Base-by-base conservation (phyloP, 2,113 vertebrate genomes). In the Calyptommatus sinebrachiatus region DNA sequence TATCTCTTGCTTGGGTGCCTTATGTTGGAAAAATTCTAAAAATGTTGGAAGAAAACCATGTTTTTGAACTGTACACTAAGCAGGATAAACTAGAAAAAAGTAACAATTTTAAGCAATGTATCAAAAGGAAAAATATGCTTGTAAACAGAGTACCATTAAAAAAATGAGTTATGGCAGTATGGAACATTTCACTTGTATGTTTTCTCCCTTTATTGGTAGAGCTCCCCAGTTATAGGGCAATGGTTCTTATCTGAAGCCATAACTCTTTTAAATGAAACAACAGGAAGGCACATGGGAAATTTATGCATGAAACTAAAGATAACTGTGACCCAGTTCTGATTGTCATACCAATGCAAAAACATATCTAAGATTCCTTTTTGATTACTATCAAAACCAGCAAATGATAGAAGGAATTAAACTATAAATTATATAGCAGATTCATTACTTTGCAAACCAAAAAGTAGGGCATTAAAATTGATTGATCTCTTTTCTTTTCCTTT, bases 291-390 rank as follows among this genome's bases (percentile, higher is more conserved):
- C 66, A 76, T 77, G 73, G 82, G 66, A 28, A 96, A 95, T 93
- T 96, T 94, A 93, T 92, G 82, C 0, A 0, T 24, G 78, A 86
- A 86, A 88, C 71, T 82, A 29, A 84, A 45, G 21, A 72, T 18
- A 79, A 31, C 57, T 68, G n/a, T 7, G 41, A 45, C 70, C 61
- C 9, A 67, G 46, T 53, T 31, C 16, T 68, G 48, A 69, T 35
- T 46, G 57, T 35, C 68, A 57, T 69, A 29, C n/a, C 11, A 57
- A 57, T 77, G 35, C 29, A 60, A 57, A 29, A 46, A 26, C 48
- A 69, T 60, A 69, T 26, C 76, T 16, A 57, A 41, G 50, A 61
- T 78, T 57, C 28, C 48, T 50, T 77, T 68, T 68, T 53, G 50
- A 70, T 69, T 22, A 45, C 41, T 70, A 26, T 41, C 24, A 53